These are phyloP conservation scores for Staurois parvus DNA, from an alignment of 2,797 vertebrate genomes.

Conservation along the genomic window DNA sequence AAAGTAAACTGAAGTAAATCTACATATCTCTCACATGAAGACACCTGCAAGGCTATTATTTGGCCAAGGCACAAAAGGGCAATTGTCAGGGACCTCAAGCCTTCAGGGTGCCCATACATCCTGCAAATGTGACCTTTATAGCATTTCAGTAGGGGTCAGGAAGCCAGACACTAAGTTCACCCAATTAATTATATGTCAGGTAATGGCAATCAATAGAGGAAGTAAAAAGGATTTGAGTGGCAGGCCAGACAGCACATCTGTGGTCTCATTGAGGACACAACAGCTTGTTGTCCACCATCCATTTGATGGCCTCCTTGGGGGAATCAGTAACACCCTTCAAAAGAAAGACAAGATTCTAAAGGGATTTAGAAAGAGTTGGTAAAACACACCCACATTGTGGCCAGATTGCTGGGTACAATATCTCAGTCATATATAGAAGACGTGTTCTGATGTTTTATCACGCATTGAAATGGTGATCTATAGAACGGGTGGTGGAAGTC, in stretches of 20 bases:
- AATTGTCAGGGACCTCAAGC: neutral
- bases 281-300: neutral
- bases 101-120: neutral
- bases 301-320: neutral
- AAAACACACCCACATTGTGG: no score
- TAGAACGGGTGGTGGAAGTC: no score
- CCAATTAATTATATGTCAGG: neutral
- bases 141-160: neutral
- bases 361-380: no score
- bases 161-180: neutral
- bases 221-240: neutral
- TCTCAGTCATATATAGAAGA: no score
- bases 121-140: neutral
- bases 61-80: neutral
- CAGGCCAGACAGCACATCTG: neutral
- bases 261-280: neutral
- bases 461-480: no score
- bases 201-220: neutral
- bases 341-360: neutral
- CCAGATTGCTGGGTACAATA: no score
- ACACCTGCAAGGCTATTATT: constrained; percentile 6
- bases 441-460: no score
- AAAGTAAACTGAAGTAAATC: neutral
- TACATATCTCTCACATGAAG: neutral
- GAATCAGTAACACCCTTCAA: neutral